Conservation (phyloP, 2,888 invertebrate genomes). For the Cryptus armator region DNA sequence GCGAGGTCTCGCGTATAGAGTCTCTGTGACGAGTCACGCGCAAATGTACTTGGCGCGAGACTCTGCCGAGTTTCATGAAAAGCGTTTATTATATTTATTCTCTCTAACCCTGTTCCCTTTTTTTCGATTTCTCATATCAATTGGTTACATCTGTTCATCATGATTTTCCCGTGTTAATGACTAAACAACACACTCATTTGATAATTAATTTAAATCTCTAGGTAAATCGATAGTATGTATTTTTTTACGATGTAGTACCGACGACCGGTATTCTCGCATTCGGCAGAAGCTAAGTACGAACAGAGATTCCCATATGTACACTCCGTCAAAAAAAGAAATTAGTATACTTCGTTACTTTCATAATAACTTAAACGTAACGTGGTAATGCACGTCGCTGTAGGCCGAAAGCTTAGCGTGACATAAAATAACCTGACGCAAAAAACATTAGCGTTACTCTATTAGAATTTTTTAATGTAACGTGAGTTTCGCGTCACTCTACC, state of each 20-base stretch:
- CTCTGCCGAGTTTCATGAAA: no score
- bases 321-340: neutral
- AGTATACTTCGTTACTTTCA: neutral
- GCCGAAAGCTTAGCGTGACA: neutral
- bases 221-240: no score
- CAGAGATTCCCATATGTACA: neutral
- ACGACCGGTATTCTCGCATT: neutral
- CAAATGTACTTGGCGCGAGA: no score
- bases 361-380: neutral
- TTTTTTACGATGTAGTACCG: neutral
- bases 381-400: neutral
- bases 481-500: neutral
- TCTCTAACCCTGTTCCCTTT: no score
- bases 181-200: no score
- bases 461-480: constrained; percentile 12
- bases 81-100: neutral
- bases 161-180: no score
- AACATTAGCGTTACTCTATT: neutral
- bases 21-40: no score
- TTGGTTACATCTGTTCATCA: no score
- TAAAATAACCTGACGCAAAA: neutral
- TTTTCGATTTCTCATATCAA: no score
- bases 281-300: neutral
- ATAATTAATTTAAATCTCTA: no score
- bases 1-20: no score